Percentiles rank a stretch among this genome's conserved stretches.
phyloP scores from a whole-genome alignment of 2,113 vertebrate genomes.

The Alethe diademata region DNA sequence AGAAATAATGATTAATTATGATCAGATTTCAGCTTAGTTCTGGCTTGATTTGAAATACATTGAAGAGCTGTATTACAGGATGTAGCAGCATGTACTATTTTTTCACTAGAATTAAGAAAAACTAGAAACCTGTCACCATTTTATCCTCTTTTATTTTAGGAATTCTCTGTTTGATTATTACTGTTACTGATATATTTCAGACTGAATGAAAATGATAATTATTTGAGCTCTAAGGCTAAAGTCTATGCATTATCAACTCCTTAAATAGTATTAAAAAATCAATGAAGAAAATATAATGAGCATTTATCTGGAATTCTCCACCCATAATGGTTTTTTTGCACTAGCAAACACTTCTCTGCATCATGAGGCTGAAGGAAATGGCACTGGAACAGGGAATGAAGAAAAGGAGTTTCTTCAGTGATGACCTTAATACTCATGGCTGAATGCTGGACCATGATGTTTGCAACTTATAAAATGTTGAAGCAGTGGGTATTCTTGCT shows the following conservation, averaged over 20 bases:
- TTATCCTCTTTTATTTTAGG: background rate
- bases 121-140: background rate
- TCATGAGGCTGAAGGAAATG: background rate
- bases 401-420: background rate
- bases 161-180: background rate
- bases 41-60: background rate
- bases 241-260: background rate
- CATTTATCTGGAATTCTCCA: background rate
- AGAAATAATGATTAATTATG: background rate
- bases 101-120: background rate
- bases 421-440: fast-evolving
- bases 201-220: background rate
- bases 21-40: background rate
- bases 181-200: background rate
- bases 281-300: background rate
- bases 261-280: background rate
- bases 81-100: background rate
- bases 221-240: background rate
- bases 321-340: fast-evolving
- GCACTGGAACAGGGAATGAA: background rate
- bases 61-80: background rate
- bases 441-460: background rate
- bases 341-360: background rate
- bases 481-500: background rate
- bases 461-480: background rate